A percentile compares a stretch with the other conserved stretches of the same genome.
Conservation (phyloP, 35 echinoderm and acorn worm genomes). For the Ophiothrix spiculata region DNA sequence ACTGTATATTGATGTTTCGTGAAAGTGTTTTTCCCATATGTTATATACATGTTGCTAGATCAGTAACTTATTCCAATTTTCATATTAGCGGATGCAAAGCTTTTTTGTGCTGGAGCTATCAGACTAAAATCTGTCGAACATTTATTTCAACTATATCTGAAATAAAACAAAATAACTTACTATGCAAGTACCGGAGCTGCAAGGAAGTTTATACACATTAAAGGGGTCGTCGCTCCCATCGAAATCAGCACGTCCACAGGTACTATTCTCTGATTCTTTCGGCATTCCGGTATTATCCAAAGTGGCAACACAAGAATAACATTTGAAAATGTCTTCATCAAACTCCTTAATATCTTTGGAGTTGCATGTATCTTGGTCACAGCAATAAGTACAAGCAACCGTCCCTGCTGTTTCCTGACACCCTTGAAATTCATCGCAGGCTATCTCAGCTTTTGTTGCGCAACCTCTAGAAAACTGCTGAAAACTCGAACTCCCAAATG, state of each 20-base stretch:
- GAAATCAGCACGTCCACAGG: background rate
- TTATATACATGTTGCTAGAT: too few species aligned
- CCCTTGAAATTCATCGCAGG: background rate
- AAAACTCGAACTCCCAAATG: too few species aligned
- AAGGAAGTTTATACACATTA: background rate
- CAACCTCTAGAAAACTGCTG: too few species aligned
- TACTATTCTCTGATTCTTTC: background rate
- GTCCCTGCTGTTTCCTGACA: background rate
- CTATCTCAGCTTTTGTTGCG: background rate
- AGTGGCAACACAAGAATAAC: background rate
- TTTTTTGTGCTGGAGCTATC: too few species aligned
- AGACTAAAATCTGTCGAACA: too few species aligned
- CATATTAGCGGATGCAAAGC: background rate
- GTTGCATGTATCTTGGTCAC: background rate
- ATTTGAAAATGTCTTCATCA: background rate
- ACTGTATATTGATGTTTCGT: too few species aligned
- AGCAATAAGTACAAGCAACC: background rate
- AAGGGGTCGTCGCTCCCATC: background rate
- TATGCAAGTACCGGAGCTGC: background rate
- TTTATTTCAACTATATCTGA: background rate
- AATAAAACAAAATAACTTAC: background rate
- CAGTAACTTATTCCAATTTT: too few species aligned
- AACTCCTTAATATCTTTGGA: background rate
- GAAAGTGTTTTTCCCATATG: too few species aligned
- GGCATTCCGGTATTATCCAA: background rate